Percentiles rank a stretch among this genome's conserved stretches.
Evolutionary conservation across 2,888 invertebrate species (phyloP).

Genomic region (Caenorhabditis sulstoni): DNA sequence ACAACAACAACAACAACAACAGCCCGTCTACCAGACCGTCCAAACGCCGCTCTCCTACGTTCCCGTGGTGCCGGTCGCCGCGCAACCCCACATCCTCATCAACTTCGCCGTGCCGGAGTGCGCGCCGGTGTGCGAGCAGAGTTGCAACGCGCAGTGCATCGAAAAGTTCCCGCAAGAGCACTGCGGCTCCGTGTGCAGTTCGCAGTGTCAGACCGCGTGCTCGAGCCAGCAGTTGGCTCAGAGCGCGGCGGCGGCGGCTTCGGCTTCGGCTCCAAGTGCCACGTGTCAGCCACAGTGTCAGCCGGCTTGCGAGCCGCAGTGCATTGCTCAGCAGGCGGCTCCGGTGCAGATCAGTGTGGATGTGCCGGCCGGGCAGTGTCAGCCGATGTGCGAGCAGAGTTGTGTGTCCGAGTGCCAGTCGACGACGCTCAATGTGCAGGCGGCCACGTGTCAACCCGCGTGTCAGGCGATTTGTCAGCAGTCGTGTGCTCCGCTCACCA

Average conservation of each 20-base stretch:
- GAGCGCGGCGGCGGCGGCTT: slow-evolving; percentile 13
- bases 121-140: slow-evolving; percentile 69
- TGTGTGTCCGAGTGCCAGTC: slow-evolving; percentile 61
- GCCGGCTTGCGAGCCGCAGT: slow-evolving; percentile 62
- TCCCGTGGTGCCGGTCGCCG: slow-evolving; percentile 49
- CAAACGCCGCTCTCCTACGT: slow-evolving; percentile 41
- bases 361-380: slow-evolving; percentile 42
- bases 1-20: too few species aligned
- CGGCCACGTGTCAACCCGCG: slow-evolving; percentile 62
- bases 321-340: slow-evolving; percentile 52
- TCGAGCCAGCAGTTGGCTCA: slow-evolving; percentile 13
- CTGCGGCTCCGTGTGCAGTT: slow-evolving; percentile 62
- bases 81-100: slow-evolving; percentile 48
- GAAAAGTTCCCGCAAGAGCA: slow-evolving; percentile 67
- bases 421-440: slow-evolving; percentile 47
- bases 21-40: slow-evolving; percentile 39
- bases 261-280: slow-evolving; percentile 38
- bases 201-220: slow-evolving; percentile 63
- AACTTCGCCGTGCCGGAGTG: slow-evolving; percentile 69
- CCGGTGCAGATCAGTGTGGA: slow-evolving; percentile 52
- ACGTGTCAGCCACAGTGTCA: slow-evolving; percentile 54
- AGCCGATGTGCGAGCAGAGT: slow-evolving; percentile 61
- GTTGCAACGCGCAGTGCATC: slow-evolving; percentile 69
- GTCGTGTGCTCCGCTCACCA: slow-evolving; percentile 51
- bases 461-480: slow-evolving; percentile 62